Percentiles rank a stretch among this genome's conserved stretches.
Conservation (phyloP, 2,113 vertebrate genomes). For the Astur gentilis region DNA sequence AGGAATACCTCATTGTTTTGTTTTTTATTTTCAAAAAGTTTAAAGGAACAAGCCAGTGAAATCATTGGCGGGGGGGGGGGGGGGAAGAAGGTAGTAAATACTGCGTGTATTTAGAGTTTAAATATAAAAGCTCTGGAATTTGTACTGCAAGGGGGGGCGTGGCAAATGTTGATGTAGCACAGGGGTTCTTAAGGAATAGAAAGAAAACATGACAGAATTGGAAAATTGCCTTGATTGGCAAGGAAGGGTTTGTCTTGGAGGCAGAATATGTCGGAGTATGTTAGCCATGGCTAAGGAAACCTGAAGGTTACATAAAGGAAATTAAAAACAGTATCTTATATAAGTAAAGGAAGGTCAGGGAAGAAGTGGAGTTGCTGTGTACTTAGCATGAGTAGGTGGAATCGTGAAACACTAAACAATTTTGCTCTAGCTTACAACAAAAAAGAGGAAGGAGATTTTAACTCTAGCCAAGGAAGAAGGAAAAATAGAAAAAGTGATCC, state of each 20-base stretch:
- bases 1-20: fast-evolving
- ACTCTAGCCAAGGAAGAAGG: background rate
- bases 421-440: background rate
- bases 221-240: background rate
- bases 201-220: background rate
- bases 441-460: background rate
- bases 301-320: background rate
- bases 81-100: background rate
- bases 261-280: background rate
- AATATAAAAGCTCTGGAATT: background rate
- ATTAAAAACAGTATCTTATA: background rate
- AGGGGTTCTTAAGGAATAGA: background rate
- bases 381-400: background rate
- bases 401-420: background rate
- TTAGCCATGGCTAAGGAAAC: background rate
- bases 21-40: background rate
- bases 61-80: no score
- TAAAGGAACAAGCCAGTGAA: background rate
- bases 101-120: background rate
- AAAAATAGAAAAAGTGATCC: background rate
- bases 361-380: background rate
- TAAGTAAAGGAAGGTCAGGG: background rate
- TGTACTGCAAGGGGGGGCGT: background rate
- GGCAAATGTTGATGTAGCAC: background rate
- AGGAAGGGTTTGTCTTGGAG: background rate